Evolutionary conservation across 2,113 vertebrate genomes (phyloP).

Genomic region (Lipophrys pholis): DNA sequence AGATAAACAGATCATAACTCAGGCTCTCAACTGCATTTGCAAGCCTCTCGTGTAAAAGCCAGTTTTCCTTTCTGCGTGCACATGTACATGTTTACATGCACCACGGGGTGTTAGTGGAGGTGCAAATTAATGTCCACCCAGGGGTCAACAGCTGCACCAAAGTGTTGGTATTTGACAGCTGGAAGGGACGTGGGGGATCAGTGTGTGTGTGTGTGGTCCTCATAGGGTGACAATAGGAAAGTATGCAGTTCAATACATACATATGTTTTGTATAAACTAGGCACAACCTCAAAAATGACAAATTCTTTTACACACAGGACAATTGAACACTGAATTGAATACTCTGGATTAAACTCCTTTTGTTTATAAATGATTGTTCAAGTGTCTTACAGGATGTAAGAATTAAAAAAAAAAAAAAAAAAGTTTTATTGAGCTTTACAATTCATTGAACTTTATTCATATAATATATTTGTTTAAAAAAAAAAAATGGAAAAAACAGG

Average conservation of each 20-base stretch:
- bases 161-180: constrained; percentile 58
- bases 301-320: no score
- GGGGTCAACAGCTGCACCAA: constrained; percentile 60
- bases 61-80: background rate
- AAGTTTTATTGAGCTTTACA: background rate
- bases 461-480: no score
- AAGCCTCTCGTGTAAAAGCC: background rate
- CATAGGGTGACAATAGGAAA: no score
- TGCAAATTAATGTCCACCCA: constrained; percentile 36
- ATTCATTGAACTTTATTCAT: no score
- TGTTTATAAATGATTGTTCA: background rate
- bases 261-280: background rate
- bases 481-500: no score
- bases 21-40: background rate
- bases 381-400: background rate
- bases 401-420: background rate
- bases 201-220: background rate
- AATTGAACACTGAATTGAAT: background rate
- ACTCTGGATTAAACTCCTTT: background rate
- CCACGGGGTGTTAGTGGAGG: constrained; percentile 21
- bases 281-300: background rate
- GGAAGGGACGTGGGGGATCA: constrained; percentile 7
- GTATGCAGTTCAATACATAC: no score
- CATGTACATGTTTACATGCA: constrained; percentile 14
- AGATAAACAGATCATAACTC: constrained; percentile 1